These are phyloP conservation scores for Otocyon megalotis DNA, from an alignment of 2,113 vertebrate genomes.

Conservation along the genomic window DNA sequence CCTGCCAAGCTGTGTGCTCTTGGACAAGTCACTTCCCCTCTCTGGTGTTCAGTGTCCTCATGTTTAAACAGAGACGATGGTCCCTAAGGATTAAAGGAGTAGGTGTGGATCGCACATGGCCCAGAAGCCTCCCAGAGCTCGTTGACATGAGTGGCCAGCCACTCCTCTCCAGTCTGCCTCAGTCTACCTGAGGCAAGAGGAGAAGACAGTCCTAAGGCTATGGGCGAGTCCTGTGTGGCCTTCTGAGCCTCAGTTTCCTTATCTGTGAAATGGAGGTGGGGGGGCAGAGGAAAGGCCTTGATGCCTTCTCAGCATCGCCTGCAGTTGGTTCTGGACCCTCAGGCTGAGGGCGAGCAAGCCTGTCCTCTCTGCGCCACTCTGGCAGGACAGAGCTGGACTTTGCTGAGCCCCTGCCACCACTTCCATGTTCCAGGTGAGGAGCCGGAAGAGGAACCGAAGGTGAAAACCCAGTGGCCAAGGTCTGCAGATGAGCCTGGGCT, in stretches of 20 bases:
- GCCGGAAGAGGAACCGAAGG: constrained; percentile 95
- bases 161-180: neutral
- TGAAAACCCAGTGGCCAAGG: constrained; percentile 97
- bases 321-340: constrained; percentile 12
- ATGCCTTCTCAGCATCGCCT: neutral
- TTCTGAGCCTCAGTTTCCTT: constrained; percentile 60
- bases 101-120: neutral
- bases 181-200: neutral
- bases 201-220: neutral
- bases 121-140: neutral
- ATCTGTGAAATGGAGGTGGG: constrained; percentile 24
- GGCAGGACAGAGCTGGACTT: constrained; percentile 56
- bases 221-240: neutral
- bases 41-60: neutral
- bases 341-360: constrained; percentile 34
- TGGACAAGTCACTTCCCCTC: neutral
- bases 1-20: neutral
- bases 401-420: constrained; percentile 71
- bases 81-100: neutral
- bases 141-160: neutral
- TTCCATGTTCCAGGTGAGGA: constrained; percentile 91
- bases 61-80: neutral
- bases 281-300: neutral
- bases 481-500: constrained; percentile 97
- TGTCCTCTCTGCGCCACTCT: constrained; percentile 28